phyloP scores from a whole-genome alignment of 2,797 vertebrate genomes.

The Tapera naevia region DNA sequence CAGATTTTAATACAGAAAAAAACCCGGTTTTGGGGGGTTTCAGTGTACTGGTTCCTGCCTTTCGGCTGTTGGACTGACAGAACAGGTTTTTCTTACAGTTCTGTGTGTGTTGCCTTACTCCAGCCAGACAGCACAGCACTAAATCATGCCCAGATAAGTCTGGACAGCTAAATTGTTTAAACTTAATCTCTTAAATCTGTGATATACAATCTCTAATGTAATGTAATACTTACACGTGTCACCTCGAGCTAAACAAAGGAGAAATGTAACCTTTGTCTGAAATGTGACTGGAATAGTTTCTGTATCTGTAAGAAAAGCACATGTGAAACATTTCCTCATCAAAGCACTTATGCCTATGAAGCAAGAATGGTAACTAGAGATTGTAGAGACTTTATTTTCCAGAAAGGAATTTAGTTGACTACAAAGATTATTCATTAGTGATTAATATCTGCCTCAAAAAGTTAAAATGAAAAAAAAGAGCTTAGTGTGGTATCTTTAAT shows the following conservation, averaged over 20 bases:
- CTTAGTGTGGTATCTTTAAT: not conserved
- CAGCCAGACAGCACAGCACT: not conserved
- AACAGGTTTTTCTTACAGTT: not conserved
- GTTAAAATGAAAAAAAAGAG: not conserved
- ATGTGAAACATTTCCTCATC: not conserved
- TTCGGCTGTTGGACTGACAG: not conserved
- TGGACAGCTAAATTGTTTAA: not conserved
- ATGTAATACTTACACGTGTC: not conserved
- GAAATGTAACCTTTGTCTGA: not conserved
- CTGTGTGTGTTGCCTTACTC: not conserved
- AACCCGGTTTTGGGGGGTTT: not conserved
- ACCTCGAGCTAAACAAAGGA: not conserved
- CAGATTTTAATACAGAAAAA: not conserved
- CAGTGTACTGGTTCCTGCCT: not conserved
- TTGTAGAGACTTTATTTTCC: not conserved
- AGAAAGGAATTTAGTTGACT: not conserved
- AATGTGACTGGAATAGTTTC: not conserved
- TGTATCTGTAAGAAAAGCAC: not conserved
- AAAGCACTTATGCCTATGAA: not conserved
- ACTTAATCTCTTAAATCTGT: not conserved
- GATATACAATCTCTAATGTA: constrained; percentile 21
- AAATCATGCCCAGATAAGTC: constrained; percentile 21
- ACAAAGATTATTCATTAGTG: not conserved
- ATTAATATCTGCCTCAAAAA: not conserved
- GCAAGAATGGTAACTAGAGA: not conserved